These are phyloP conservation scores for Esox masquinongy DNA, from an alignment of 2,797 vertebrate genomes.

Conservation along the genomic window DNA sequence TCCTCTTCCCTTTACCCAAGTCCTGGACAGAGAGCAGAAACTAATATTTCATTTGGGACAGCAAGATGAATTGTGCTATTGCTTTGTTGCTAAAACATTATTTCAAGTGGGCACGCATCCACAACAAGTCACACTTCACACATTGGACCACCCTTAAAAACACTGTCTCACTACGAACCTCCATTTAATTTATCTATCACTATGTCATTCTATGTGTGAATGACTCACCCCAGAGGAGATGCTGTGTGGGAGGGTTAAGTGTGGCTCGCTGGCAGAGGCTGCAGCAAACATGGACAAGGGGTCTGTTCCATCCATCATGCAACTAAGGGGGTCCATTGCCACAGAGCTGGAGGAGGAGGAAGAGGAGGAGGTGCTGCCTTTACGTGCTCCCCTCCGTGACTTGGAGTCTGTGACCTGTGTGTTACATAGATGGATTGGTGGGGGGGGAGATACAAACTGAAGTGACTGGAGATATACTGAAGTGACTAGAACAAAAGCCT, in stretches of 20 bases:
- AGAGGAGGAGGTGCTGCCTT: slow-evolving; percentile 89
- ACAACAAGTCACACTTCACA: background rate
- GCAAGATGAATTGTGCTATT: background rate
- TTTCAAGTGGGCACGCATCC: background rate
- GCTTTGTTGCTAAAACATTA: background rate
- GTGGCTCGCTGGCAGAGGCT: slow-evolving; percentile 61
- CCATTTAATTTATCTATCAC: background rate
- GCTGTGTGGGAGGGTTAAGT: slow-evolving; percentile 59
- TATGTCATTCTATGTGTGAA: background rate
- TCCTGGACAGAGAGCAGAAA: slow-evolving; percentile 71
- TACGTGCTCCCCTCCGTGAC: slow-evolving; percentile 83
- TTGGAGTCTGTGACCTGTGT: slow-evolving; percentile 88
- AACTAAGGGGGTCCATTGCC: slow-evolving; percentile 86
- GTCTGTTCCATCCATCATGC: slow-evolving; percentile 91
- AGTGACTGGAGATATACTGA: background rate
- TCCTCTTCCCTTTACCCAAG: slow-evolving; percentile 74
- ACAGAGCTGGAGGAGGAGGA: slow-evolving; percentile 91
- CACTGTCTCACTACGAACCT: background rate
- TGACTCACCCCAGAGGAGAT: slow-evolving; percentile 65
- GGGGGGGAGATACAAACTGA: background rate
- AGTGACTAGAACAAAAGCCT: background rate
- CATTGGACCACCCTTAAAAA: background rate
- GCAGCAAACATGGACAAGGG: slow-evolving; percentile 93
- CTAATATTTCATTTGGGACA: background rate
- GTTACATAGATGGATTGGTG: background rate